phyloP scores from a whole-genome alignment of 2,888 invertebrate genomes.

The Sminthurinus aureus region DNA sequence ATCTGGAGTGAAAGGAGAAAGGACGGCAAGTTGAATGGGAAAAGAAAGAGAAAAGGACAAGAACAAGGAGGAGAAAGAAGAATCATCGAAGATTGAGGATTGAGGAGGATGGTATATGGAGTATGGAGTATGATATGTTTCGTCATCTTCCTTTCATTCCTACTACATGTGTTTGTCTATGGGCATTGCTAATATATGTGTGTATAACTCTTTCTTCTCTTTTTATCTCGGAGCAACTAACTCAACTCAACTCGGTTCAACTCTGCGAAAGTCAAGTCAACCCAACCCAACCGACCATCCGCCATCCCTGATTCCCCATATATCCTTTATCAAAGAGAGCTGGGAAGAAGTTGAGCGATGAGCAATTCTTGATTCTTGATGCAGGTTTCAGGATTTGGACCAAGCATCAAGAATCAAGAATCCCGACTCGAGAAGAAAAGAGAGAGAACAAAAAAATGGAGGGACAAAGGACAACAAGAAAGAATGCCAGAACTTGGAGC shows the following conservation, averaged over 20 bases:
- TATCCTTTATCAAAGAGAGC: background rate
- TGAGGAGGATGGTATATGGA: background rate
- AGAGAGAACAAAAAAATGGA: slow-evolving; percentile 10
- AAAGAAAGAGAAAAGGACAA: slow-evolving; percentile 11
- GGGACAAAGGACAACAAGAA: slow-evolving; percentile 27
- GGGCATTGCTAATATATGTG: too few species aligned
- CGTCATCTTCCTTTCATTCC: slow-evolving; percentile 4
- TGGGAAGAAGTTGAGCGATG: background rate
- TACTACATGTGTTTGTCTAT: background rate
- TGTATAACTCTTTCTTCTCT: slow-evolving; percentile 8
- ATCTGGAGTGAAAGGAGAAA: slow-evolving; percentile 34
- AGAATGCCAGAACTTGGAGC: slow-evolving; percentile 8
- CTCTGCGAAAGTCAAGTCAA: too few species aligned
- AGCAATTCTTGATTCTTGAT: too few species aligned
- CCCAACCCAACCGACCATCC: background rate
- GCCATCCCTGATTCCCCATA: background rate
- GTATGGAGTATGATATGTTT: background rate
- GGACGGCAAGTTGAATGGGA: background rate
- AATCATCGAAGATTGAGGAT: slow-evolving; percentile 14
- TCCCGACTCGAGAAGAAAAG: background rate
- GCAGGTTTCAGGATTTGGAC: background rate
- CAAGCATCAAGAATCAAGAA: background rate
- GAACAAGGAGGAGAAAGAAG: slow-evolving; percentile 6
- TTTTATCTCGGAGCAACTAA: background rate
- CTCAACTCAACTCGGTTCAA: background rate